Evolutionary conservation across 2,797 vertebrate species (phyloP).

Genomic region (Sebastolobus alascanus): DNA sequence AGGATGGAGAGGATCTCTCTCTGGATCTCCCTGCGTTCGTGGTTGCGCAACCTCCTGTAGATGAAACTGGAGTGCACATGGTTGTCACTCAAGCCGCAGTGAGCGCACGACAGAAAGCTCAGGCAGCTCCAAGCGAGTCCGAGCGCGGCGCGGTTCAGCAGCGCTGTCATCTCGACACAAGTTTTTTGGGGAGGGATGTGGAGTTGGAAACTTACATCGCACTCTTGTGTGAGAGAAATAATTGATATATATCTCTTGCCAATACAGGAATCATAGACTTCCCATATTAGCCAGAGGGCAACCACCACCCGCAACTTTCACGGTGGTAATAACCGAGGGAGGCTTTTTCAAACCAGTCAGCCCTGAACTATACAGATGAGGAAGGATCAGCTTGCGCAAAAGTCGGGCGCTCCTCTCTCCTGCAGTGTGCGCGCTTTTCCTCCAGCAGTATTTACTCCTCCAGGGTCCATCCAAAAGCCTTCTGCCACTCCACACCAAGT

Average conservation of each 20-base stretch:
- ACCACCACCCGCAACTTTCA: slow-evolving; percentile 31
- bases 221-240: slow-evolving; percentile 26
- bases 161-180: slow-evolving; percentile 77
- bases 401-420: slow-evolving; percentile 46
- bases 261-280: slow-evolving; percentile 55
- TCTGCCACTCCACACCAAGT: slow-evolving; percentile 60
- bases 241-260: slow-evolving; percentile 30
- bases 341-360: slow-evolving; percentile 6
- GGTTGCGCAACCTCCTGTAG: slow-evolving; percentile 98
- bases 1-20: slow-evolving; percentile 99
- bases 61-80: slow-evolving; percentile 99
- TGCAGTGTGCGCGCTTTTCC: slow-evolving; percentile 34
- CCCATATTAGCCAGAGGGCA: slow-evolving; percentile 53
- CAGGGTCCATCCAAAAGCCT: slow-evolving; percentile 71
- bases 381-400: slow-evolving; percentile 50
- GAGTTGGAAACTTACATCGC: slow-evolving; percentile 74
- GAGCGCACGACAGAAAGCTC: slow-evolving; percentile 89
- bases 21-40: slow-evolving; percentile 98
- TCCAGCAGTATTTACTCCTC: slow-evolving; percentile 57
- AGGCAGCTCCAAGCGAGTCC: slow-evolving; percentile 94
- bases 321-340: slow-evolving; percentile 23
- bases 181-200: no score
- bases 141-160: slow-evolving; percentile 84
- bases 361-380: slow-evolving; percentile 35
- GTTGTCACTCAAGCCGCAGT: slow-evolving; percentile 93